Evolutionary conservation across 2,888 invertebrate genomes (phyloP), one percentile per base, ranked within the genome.

Genomic region (Erebia epiphron): DNA sequence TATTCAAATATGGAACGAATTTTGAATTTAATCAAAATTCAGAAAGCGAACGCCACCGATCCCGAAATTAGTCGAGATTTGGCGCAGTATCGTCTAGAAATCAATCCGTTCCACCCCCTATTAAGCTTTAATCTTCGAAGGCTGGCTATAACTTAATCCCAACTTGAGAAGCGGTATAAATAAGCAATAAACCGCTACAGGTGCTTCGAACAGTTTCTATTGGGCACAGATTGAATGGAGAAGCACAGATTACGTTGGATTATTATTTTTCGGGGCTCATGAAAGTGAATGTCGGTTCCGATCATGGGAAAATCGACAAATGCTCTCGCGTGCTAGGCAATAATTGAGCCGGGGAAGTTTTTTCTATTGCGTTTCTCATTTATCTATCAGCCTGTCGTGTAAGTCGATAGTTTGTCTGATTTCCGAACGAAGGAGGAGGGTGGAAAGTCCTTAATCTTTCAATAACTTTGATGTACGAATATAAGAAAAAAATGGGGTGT

Each of bases 91-190:
- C 86, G 86, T 87, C 87, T 86, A 89, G 91, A 88, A 92, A 92
- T 92, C 92, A 92, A 92, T 92, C 91, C 86, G 88, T 88, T 83
- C 86, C 85, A 79, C 84, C 87, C 88, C 82, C 88, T 82, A 91
- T 92, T 92, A 91, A 89, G 91, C 86, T 90, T 92, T 92, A 92
- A 92, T 92, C 91, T 92, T 88, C 85, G 88, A 84, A 85, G 87
- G 86, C 87, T 86, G 88, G 92, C 90, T 90, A 91, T 92, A 92
- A 92, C 91, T 92, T 92, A 92, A 92, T 92, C 92, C 89, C 78
- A 83, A 86, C 86, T 90, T 89, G 87, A 91, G 91, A 86, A 86
- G 84, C 86, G 85, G 88, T 87, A 91, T 92, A 92, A 92, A 92
- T 92, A 92, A 91, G 89, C 88, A 87, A 92, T 91, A 91, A 91